These are phyloP conservation scores for Sanderia malayensis DNA, from an alignment of 30 jellyfish, hydroid and myxozoan species.

Conservation along the genomic window DNA sequence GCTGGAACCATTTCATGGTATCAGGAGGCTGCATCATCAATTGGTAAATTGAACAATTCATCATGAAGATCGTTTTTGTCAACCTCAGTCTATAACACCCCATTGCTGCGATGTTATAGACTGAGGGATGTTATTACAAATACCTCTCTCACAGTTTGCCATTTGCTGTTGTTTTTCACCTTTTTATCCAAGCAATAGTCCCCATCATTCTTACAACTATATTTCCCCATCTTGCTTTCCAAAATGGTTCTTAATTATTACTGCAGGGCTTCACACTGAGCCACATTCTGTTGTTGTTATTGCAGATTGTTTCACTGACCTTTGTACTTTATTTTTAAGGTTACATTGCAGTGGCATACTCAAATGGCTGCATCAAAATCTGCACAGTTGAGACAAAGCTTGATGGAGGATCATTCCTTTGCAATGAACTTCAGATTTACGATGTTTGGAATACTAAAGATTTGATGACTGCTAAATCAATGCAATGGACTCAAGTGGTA, in stretches of 20 bases:
- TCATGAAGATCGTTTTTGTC: too few species aligned
- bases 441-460: constrained; percentile 56
- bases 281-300: too few species aligned
- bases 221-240: too few species aligned
- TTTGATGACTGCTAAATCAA: constrained; percentile 18
- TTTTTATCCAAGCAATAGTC: background rate
- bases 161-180: background rate
- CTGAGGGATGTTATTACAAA: background rate
- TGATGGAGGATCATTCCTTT: background rate
- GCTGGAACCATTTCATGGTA: constrained; percentile 45
- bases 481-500: constrained; percentile 41
- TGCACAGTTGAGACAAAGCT: constrained; percentile 11
- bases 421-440: constrained; percentile 28
- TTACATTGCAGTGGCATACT: constrained; percentile 34
- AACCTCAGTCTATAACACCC: background rate
- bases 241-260: too few species aligned
- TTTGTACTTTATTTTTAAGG: too few species aligned
- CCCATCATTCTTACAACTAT: background rate
- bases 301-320: too few species aligned
- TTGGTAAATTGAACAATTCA: too few species aligned
- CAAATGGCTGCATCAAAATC: constrained; percentile 30
- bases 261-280: too few species aligned
- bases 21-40: constrained; percentile 26
- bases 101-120: background rate
- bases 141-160: background rate